Evolutionary conservation across 2,113 vertebrate genomes (phyloP).

Genomic region (Engraulis encrasicolus): DNA sequence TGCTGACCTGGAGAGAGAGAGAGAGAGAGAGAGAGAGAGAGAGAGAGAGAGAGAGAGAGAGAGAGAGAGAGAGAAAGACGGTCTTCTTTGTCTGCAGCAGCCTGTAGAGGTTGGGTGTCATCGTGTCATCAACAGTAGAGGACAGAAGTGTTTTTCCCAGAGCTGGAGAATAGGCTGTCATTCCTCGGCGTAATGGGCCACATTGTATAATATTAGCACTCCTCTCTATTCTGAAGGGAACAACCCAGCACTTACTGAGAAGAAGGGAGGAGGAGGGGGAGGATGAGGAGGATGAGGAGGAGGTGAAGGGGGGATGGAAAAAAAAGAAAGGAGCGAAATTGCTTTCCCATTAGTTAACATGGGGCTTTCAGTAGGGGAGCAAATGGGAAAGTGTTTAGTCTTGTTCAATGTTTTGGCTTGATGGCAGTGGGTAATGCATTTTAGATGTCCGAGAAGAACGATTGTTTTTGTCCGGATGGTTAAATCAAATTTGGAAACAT

Average conservation of each 20-base stretch:
- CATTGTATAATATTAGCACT: background rate
- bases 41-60: background rate
- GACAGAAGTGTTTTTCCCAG: background rate
- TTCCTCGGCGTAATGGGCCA: constrained; percentile 10
- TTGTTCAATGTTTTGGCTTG: constrained; percentile 31
- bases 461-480: constrained; percentile 30
- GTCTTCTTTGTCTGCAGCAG: background rate
- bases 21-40: background rate
- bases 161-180: background rate
- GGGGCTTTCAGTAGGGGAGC: constrained; percentile 4
- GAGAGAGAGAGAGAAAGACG: background rate
- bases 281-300: too few relatives aligned
- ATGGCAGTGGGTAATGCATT: constrained; percentile 37
- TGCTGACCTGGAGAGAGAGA: background rate
- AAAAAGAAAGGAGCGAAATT: background rate
- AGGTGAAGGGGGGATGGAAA: too few relatives aligned
- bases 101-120: background rate
- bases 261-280: background rate
- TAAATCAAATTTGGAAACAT: constrained; percentile 47
- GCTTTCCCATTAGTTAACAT: constrained; percentile 1
- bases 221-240: background rate
- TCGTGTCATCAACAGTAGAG: background rate
- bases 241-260: constrained; percentile 32
- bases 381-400: constrained; percentile 37
- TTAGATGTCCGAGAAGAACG: constrained; percentile 33